Conservation (phyloP, 30 jellyfish, hydroid and myxozoan genomes). For the Catostylus mosaicus region DNA sequence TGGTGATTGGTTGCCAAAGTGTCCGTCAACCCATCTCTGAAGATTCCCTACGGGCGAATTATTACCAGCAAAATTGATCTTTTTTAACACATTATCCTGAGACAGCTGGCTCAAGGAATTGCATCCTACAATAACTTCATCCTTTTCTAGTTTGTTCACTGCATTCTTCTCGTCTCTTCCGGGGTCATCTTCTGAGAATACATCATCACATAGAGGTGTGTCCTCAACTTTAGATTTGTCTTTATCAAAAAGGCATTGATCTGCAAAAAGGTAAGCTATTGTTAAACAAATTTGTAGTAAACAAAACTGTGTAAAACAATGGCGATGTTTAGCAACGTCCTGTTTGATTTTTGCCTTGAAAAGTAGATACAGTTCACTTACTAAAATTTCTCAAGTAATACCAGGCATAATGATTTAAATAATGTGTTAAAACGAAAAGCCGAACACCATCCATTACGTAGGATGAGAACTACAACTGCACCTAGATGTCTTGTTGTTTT, state of each 20-base stretch:
- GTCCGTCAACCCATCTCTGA: conserved; percentile 97
- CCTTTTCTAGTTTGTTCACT: background rate
- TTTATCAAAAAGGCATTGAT: background rate
- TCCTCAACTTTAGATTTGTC: conserved; percentile 21
- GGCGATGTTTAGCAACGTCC: too few relatives aligned
- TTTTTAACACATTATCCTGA: conserved; percentile 12
- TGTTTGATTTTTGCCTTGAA: too few relatives aligned
- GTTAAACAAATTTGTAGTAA: too few relatives aligned
- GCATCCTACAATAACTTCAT: background rate
- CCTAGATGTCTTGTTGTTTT: too few relatives aligned
- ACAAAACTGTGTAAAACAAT: too few relatives aligned
- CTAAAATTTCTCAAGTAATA: too few relatives aligned
- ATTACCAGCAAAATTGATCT: conserved; percentile 39
- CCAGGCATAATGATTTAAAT: too few relatives aligned
- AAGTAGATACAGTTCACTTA: too few relatives aligned
- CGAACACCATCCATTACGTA: too few relatives aligned
- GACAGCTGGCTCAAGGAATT: background rate
- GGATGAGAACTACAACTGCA: too few relatives aligned
- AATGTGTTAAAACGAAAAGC: too few relatives aligned
- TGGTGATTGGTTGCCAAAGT: conserved; percentile 81
- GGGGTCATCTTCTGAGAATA: conserved; percentile 47
- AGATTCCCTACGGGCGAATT: conserved; percentile 89
- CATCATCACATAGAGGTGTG: conserved; percentile 56
- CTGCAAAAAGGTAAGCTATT: background rate
- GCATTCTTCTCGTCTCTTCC: background rate